A percentile compares a stretch with the other conserved stretches of the same genome.
These are phyloP conservation scores for Rattus norvegicus DNA, from an alignment of 2,113 vertebrate genomes.

Conservation along the genomic window GRCr8 NC_086037.1:12013501-12014000, in stretches of 20 bases:
- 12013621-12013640: neutral
- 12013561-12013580: neutral
- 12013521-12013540: neutral
- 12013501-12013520: slow-evolving; percentile 50
- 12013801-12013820: neutral
- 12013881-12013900: too few species aligned
- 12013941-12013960: neutral
- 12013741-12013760: neutral
- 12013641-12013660: slow-evolving; percentile 50
- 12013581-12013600: neutral
- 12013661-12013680: slow-evolving; percentile 43
- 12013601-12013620: neutral
- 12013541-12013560: neutral
- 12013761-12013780: slow-evolving; percentile 13
- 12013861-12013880: too few species aligned
- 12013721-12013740: neutral
- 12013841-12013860: neutral
- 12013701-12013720: slow-evolving; percentile 69
- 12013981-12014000: too few species aligned
- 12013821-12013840: neutral
- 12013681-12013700: slow-evolving; percentile 51
- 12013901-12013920: too few species aligned
- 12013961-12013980: too few species aligned
- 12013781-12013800: slow-evolving; percentile 20
- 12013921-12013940: too few species aligned